Base-by-base conservation (phyloP, 2,113 vertebrate genomes). In the Apodemus sylvaticus region DNA sequence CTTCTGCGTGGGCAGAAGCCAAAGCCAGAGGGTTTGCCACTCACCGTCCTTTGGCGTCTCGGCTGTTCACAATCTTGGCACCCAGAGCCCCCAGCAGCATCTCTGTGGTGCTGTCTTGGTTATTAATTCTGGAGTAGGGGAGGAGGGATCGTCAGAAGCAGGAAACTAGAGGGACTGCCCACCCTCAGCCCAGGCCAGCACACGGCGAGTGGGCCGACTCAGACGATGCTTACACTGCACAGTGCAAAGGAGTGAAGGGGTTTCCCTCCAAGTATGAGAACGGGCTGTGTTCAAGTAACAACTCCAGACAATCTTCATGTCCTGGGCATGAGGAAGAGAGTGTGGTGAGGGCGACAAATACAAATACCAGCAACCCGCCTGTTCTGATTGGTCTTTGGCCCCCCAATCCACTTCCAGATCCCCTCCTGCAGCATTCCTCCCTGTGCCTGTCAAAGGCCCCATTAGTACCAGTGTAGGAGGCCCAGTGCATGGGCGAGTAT, bases 231-330 rank as follows among this genome's bases (percentile, higher is more conserved):
- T 98, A 99, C 99, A 99, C 98, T 98, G 99, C 99, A 99, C 99
- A 99, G 99, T 99, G 99, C 98, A 99, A 98, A 93, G 99, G 99
- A 94, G 99, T 99, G 97, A 99, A 99, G 93, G 98, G 98, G 93
- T 99, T 99, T 98, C 99, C 99, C 98, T 99, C 99, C 95, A 99
- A 98, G 98, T 99, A 99, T 78, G 99, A 99, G 97, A 99, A 99
- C 51, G 98, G 98, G 98, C 99, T 99, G 98, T 99, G 99, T 99
- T 99, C 99, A 99, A 99, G 99, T 99, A 99, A 99, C 99, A 99
- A 98, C 97, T 99, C 99, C 98, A 99, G 99, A 99, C 99, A 99
- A 98, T 99, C 99, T 98, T 99, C 99, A 89, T 99, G 99, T 96
- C 99, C 99, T 99, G 92, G 19, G 74, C 91, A 71, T 0, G 26